Conservation (phyloP, 2,888 invertebrate species). For the Drosophila bunnanda region DNA sequence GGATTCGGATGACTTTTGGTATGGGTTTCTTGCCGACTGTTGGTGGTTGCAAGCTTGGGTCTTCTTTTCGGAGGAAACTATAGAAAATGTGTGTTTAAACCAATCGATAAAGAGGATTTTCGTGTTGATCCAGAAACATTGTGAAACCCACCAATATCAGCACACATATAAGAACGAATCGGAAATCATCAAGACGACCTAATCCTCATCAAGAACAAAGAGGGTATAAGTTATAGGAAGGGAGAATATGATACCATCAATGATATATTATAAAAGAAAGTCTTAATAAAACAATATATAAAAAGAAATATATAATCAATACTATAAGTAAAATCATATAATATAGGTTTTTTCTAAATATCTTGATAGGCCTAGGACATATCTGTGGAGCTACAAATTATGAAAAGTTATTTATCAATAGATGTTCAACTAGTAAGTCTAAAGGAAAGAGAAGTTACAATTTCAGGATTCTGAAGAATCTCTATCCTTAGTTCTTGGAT, state of each 20-base stretch:
- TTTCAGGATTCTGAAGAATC: background rate
- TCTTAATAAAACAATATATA: background rate
- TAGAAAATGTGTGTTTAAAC: background rate
- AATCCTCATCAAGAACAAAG: no score
- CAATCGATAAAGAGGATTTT: conserved; percentile 5
- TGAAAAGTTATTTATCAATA: background rate
- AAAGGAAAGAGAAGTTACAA: background rate
- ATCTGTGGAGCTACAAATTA: background rate
- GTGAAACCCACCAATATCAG: background rate
- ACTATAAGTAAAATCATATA: background rate
- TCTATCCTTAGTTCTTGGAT: background rate
- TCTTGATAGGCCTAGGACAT: no score
- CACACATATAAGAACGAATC: background rate
- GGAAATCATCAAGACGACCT: background rate
- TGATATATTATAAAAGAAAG: background rate
- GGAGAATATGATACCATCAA: background rate
- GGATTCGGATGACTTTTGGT: conserved; percentile 18
- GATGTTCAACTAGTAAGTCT: no score
- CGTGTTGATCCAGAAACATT: conserved; percentile 1
- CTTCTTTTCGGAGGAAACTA: conserved; percentile 12
- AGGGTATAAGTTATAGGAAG: background rate
- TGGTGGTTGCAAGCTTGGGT: conserved; percentile 21
- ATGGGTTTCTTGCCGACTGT: conserved; percentile 25
- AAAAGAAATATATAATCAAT: background rate
- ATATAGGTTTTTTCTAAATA: background rate